Percentiles rank a stretch among this genome's conserved stretches.
Evolutionary conservation across 1,140 invertebrate genomes (phyloP).

Genomic region (Prorops nasuta): DNA sequence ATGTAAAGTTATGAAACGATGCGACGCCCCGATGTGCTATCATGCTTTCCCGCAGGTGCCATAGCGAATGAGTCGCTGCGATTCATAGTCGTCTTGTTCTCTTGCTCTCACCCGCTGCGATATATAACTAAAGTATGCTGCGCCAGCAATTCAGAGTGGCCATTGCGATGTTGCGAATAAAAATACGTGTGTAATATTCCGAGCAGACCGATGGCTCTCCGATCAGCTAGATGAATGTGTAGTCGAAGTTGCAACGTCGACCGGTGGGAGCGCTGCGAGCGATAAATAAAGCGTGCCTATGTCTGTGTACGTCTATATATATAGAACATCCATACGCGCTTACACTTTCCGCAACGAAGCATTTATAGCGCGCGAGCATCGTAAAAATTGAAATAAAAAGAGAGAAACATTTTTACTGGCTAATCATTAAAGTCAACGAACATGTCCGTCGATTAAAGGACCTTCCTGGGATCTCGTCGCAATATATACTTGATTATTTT

Average conservation of each 20-base stretch:
- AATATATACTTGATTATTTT: not conserved
- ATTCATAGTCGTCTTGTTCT: conserved; percentile 11
- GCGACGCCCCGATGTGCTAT: conserved; percentile 35
- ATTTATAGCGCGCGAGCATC: conserved; percentile 26
- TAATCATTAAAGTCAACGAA: conserved; percentile 41
- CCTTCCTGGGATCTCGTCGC: conserved; percentile 8
- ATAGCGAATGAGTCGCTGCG: conserved; percentile 26
- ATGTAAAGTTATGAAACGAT: conserved; percentile 48
- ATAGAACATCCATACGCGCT: no score
- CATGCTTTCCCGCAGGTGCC: conserved; percentile 37
- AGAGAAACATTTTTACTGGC: conserved; percentile 40
- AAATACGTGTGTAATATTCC: not conserved
- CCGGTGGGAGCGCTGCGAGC: not conserved
- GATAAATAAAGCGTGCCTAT: conserved; percentile 10
- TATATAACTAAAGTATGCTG: conserved; percentile 36
- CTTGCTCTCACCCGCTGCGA: no score
- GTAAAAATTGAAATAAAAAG: conserved; percentile 37
- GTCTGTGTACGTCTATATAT: not conserved
- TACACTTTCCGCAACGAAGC: conserved; percentile 15
- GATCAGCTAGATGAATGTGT: not conserved
- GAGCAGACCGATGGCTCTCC: not conserved
- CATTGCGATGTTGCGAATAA: not conserved
- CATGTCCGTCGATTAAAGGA: conserved; percentile 41
- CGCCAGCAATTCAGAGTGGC: conserved; percentile 15
- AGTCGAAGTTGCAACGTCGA: not conserved